Evolutionary conservation across 2,113 vertebrate genomes (phyloP), one percentile per base, ranked within the genome.

Genomic region (Jacana jacana): DNA sequence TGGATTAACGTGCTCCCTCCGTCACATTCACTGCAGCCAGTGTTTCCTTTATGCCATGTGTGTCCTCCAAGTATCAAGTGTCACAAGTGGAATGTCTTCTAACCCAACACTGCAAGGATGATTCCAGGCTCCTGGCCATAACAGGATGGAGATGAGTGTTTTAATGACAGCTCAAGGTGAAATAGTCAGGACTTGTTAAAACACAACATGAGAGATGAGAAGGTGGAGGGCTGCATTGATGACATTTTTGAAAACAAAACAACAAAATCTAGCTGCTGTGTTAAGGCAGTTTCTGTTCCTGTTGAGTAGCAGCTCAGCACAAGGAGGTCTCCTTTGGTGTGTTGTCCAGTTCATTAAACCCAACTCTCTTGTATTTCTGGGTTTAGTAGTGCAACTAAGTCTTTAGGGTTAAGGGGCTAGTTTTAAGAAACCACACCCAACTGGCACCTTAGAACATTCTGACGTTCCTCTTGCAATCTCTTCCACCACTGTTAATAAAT

Each of bases 311-410:
- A 96, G 95, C 96, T 96, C 92, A 96, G 95, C 92, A 91, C 70
- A 77, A 96, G 95, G 93, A 96, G 81, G 75, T 95, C 91, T 96
- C 96, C 92, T 97, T 95, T 97, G 96, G 95, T 95, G 88, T 96
- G 86, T 94, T 64, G 49, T 94, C 86, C 70, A 86, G 95, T 94
- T 96, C 49, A 46, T 94, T 75, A 91, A 95, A 97, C 89, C 78
- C 93, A 85, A 72, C 88, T 91, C 58, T 96, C 78, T n/a, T 68
- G 39, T 85, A 30, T 82, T 66, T 91, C 94, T 93, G 96, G 93
- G 96, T 95, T 95, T 81, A 85, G 89, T 95, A 97, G 95, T 97
- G 96, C 96, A 97, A 96, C 91, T 76, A 91, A 92, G 78, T 96
- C 77, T 92, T 89, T 10, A 95, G 77, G 72, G 75, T 68, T 73